Evolutionary conservation across 2,113 vertebrate species (phyloP).

Genomic region (Lamprologus tigripictilis): DNA sequence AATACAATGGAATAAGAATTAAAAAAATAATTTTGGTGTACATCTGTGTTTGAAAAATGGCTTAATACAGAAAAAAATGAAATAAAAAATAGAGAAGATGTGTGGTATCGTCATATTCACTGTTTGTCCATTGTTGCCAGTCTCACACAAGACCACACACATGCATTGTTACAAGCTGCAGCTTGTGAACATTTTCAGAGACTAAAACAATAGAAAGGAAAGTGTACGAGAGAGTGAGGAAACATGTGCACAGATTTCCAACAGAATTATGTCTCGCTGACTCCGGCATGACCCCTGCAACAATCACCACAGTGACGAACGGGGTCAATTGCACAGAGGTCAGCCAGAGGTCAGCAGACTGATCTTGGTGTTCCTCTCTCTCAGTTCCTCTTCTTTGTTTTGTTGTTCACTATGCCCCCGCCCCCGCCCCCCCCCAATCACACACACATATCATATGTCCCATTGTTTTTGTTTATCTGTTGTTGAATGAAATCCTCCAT

Average conservation of each 20-base stretch:
- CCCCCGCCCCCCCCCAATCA: neutral
- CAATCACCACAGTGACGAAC: neutral
- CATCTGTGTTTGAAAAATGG: neutral
- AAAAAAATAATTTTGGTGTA: neutral
- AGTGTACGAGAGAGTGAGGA: neutral
- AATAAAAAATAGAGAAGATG: neutral
- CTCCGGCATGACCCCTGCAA: neutral
- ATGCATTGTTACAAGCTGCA: neutral
- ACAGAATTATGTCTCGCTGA: neutral
- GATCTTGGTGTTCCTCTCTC: neutral
- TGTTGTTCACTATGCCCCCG: neutral
- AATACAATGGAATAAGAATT: neutral
- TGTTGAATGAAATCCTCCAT: neutral
- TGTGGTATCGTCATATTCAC: slow-evolving; percentile 11
- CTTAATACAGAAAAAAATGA: neutral
- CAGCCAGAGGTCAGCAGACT: slow-evolving; percentile 17
- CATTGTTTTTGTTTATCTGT: neutral
- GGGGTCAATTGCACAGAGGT: slow-evolving; percentile 3
- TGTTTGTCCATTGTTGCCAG: slow-evolving; percentile 2
- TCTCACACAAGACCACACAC: neutral
- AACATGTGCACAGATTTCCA: neutral
- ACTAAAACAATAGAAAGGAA: slow-evolving; percentile 14
- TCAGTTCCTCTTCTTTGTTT: neutral
- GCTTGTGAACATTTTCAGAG: neutral
- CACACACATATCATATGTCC: neutral